These are phyloP conservation scores for Lasioglossum pauxillum DNA, from an alignment of 2,888 invertebrate species.

Conservation along the genomic window DNA sequence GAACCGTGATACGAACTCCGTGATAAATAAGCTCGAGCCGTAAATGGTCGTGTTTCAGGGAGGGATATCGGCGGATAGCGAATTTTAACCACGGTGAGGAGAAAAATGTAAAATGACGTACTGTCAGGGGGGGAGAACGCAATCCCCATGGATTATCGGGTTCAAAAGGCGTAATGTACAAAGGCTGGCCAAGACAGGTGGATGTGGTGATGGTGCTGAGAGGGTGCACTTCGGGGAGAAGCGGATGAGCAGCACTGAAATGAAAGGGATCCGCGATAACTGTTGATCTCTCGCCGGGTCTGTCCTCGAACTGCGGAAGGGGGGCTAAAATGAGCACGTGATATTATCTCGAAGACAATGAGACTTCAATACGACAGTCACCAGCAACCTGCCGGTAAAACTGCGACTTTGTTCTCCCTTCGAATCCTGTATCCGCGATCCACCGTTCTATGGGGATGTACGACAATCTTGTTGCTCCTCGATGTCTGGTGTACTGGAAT, in stretches of 20 bases:
- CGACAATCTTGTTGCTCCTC: neutral
- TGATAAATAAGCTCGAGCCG: slow-evolving; percentile 13
- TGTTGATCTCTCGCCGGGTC: slow-evolving; percentile 41
- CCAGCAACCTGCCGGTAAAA: slow-evolving; percentile 33
- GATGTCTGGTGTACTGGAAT: neutral
- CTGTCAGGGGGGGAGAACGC: slow-evolving; percentile 47
- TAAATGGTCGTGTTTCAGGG: slow-evolving; percentile 2
- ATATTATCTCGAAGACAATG: slow-evolving; percentile 50
- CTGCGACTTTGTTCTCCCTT: slow-evolving; percentile 9
- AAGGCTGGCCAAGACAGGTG: slow-evolving; percentile 53
- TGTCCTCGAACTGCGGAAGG: slow-evolving; percentile 24
- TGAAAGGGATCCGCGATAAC: slow-evolving; percentile 48
- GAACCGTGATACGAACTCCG: neutral
- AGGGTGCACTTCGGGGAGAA: slow-evolving; percentile 36
- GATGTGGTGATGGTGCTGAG: slow-evolving; percentile 29
- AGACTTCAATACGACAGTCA: slow-evolving; percentile 29
- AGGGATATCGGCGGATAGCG: neutral
- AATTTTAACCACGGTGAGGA: slow-evolving; percentile 18
- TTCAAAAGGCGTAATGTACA: slow-evolving; percentile 70
- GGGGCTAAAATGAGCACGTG: slow-evolving; percentile 53
- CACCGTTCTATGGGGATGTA: neutral
- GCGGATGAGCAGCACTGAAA: slow-evolving; percentile 45
- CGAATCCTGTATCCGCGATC: slow-evolving; percentile 7
- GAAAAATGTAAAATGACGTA: slow-evolving; percentile 34
- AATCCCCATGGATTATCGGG: slow-evolving; percentile 67